Evolutionary conservation across 2,797 vertebrate genomes (phyloP).

Genomic region (Coranthus polyacanthus): DNA sequence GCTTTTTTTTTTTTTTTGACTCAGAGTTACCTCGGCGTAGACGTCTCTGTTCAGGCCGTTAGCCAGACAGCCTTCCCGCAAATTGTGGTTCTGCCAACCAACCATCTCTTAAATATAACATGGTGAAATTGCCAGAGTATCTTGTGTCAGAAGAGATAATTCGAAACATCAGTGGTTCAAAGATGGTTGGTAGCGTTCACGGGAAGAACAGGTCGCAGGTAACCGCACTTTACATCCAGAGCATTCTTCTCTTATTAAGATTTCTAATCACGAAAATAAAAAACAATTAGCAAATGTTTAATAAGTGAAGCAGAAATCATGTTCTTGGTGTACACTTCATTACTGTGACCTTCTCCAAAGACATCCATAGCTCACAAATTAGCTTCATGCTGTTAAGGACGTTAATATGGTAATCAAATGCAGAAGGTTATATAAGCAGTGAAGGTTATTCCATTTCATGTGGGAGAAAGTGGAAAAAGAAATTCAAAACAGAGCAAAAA

Average conservation of each 20-base stretch:
- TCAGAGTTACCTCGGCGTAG: slow-evolving; percentile 10
- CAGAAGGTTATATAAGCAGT: slow-evolving; percentile 83
- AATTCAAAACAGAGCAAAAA: slow-evolving; percentile 79
- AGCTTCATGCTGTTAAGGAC: slow-evolving; percentile 84
- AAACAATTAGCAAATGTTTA: slow-evolving; percentile 82
- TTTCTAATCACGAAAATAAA: slow-evolving; percentile 75
- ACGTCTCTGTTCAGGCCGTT: slow-evolving; percentile 26
- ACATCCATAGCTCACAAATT: slow-evolving; percentile 83
- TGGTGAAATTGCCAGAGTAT: slow-evolving; percentile 61
- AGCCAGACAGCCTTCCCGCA: slow-evolving; percentile 37
- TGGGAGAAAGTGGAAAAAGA: slow-evolving; percentile 71
- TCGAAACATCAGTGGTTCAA: slow-evolving; percentile 53
- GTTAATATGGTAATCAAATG: slow-evolving; percentile 84
- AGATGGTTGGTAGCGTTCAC: slow-evolving; percentile 11
- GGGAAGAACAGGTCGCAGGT: slow-evolving; percentile 61
- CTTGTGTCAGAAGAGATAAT: slow-evolving; percentile 64
- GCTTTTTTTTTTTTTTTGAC: slow-evolving; percentile 29
- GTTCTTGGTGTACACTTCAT: slow-evolving; percentile 80
- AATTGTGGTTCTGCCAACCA: slow-evolving; percentile 38
- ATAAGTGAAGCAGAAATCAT: slow-evolving; percentile 74
- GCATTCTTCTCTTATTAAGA: slow-evolving; percentile 60
- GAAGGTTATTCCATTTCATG: slow-evolving; percentile 83
- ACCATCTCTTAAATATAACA: slow-evolving; percentile 63
- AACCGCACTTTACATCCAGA: slow-evolving; percentile 15
- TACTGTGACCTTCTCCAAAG: slow-evolving; percentile 85